Evolutionary conservation across 2,113 vertebrate species (phyloP).

Genomic region (Naja naja): DNA sequence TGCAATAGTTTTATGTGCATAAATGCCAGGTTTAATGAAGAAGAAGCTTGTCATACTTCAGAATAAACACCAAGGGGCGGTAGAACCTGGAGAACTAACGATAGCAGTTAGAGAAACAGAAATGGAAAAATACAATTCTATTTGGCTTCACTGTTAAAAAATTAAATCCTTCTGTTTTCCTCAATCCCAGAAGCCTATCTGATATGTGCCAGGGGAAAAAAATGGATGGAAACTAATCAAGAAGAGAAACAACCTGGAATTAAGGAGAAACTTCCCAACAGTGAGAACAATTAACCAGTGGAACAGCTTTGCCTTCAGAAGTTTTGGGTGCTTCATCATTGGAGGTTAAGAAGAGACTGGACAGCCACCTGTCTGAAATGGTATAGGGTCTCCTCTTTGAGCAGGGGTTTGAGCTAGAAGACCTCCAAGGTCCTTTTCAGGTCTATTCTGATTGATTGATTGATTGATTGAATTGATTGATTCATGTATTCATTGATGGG

Average conservation of each 20-base stretch:
- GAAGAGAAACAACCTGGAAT: neutral
- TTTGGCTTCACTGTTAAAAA: neutral
- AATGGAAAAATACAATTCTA: neutral
- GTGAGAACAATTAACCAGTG: neutral
- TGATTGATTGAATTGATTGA: no score
- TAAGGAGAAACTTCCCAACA: neutral
- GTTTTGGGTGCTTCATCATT: no score
- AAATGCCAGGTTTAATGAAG: neutral
- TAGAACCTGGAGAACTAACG: neutral
- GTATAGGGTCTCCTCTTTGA: no score
- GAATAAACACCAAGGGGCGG: neutral
- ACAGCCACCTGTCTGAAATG: no score
- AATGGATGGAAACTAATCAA: neutral
- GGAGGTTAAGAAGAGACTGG: no score
- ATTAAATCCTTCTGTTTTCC: neutral
- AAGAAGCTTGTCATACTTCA: neutral
- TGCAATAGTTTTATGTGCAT: neutral
- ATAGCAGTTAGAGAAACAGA: neutral
- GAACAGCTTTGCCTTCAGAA: no score
- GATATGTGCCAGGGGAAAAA: neutral
- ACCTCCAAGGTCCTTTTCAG: no score
- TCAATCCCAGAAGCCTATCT: neutral
- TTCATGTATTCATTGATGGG: no score
- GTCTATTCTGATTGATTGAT: no score
- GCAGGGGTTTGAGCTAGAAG: no score